Evolutionary conservation across 2,797 vertebrate genomes (phyloP), one percentile per base, ranked within the genome.

Genomic region (Cynodonichthys magdalenae): DNA sequence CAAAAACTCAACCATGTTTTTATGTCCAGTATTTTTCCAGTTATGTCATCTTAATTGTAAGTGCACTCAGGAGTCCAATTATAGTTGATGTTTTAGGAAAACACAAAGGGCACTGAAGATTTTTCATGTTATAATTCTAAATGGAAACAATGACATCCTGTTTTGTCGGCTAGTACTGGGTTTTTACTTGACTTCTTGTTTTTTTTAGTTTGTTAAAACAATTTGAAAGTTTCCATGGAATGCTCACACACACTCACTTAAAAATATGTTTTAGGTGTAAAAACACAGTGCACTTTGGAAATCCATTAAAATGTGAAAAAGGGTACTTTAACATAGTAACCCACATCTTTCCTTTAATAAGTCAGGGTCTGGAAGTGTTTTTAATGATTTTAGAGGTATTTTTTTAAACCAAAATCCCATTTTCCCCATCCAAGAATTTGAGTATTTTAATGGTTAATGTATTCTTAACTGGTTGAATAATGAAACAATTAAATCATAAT

Each of bases 91-190:
- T 85, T 78, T 75, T 47, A 67, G 49, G 49, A 65, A 49, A 65
- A 78, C 74, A 73, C 59, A 85, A 85, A 86, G 72, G 74, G 57
- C 70, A 79, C 69, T 55, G 36, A 81, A 63, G 72, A 85, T 68
- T 81, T 81, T 74, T 41, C 78, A 51, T 75, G 69, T 79, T 82
- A 74, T 80, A 73, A 85, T 82, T 70, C 66, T 82, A 75, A 88
- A 87, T 80, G 58, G 71, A 79, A 88, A 83, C 85, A 77, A 85
- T 81, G 71, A 71, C 65, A 82, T 79, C 73, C 80, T 83, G 79
- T 84, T 86, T 78, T 81, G 80, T 86, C 75, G 79, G 69, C 71
- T 83, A 71, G 77, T 85, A 83, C 63, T 78, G 75, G 69, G 59
- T 71, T 69, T 59, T 24, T 53, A 9, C 63, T 64, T 65, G 49